Evolutionary conservation across 2,888 invertebrate species (phyloP).

Genomic region (Eutolmus rufibarbis): DNA sequence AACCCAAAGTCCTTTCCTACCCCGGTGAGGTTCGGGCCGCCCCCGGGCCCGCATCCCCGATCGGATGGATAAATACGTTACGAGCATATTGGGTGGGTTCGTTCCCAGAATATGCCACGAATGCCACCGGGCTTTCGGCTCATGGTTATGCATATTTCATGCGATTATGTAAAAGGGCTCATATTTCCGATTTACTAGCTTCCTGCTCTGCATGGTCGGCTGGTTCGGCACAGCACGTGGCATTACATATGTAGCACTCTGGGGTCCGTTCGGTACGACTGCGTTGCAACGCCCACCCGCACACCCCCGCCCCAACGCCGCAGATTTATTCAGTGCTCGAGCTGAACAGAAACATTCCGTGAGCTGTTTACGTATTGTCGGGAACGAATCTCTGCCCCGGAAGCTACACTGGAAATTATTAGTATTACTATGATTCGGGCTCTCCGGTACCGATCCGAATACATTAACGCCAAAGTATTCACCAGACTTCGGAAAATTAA

Average conservation of each 20-base stretch:
- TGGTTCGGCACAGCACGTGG: not conserved
- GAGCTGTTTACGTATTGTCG: conserved; percentile 5
- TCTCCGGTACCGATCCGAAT: not conserved
- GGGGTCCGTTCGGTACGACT: not conserved
- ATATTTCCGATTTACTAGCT: conserved; percentile 10
- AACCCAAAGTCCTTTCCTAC: not conserved
- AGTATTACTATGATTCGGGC: conserved; percentile 3
- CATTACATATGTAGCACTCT: not conserved
- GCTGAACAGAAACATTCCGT: not conserved
- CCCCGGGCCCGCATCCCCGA: not conserved
- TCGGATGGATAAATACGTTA: conserved; percentile 18
- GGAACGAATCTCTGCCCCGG: not conserved
- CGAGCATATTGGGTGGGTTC: conserved; percentile 17
- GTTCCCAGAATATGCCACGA: conserved; percentile 19
- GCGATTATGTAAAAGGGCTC: conserved; percentile 21
- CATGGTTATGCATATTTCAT: conserved; percentile 35
- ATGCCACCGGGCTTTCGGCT: not conserved
- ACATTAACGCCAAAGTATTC: not conserved
- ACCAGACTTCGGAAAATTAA: not conserved
- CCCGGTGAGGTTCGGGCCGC: not conserved
- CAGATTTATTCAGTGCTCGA: not conserved
- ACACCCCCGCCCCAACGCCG: not conserved
- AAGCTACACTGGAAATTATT: conserved; percentile 5
- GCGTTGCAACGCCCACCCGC: not conserved
- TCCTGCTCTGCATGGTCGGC: not conserved